Conservation (phyloP, 2,113 vertebrate species). For the Psilopogon haemacephalus region DNA sequence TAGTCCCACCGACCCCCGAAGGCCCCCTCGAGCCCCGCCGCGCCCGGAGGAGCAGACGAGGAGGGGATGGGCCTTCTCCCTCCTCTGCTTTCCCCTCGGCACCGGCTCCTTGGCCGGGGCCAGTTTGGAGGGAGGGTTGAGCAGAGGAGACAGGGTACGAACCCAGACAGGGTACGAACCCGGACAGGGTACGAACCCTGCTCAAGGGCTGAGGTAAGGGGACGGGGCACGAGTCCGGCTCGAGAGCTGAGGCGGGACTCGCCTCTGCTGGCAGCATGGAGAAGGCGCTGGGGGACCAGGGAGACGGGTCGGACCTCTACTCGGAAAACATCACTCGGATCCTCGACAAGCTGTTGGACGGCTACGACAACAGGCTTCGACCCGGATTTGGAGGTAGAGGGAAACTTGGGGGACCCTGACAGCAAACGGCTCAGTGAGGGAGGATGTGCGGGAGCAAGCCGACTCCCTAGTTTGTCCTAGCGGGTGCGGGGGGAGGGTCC, state of each 20-base stretch:
- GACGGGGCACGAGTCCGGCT: not conserved
- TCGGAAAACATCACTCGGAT: constrained; percentile 91
- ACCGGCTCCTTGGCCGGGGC: not conserved
- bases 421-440: not conserved
- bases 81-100: fast-evolving
- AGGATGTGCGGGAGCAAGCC: not conserved
- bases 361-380: constrained; percentile 92
- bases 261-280: constrained; percentile 74
- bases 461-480: no score
- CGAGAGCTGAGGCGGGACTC: not conserved
- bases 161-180: no score
- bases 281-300: constrained; percentile 70
- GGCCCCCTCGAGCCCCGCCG: not conserved
- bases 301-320: constrained; percentile 78
- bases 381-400: constrained; percentile 92
- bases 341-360: constrained; percentile 91
- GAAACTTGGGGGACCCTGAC: not conserved
- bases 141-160: not conserved
- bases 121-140: not conserved
- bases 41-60: not conserved
- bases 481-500: not conserved
- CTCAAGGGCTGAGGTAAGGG: not conserved
- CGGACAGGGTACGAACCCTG: no score
- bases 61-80: not conserved
- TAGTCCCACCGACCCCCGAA: no score